Evolutionary conservation across 2,888 invertebrate genomes (phyloP).

Genomic region (Tuberolachnus salignus): DNA sequence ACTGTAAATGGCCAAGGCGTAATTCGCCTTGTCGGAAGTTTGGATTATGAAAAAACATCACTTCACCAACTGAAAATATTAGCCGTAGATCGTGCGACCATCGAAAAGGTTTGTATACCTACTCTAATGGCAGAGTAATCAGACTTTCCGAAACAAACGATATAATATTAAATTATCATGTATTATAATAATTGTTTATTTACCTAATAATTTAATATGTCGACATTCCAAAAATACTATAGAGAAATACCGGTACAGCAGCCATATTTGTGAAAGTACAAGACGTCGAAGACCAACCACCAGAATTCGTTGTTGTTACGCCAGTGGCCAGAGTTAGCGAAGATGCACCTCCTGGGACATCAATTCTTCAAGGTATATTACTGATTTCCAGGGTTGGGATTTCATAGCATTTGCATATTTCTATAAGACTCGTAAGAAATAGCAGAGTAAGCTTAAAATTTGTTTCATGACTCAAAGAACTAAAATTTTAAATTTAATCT

Average conservation of each 20-base stretch:
- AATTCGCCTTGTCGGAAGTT: constrained; percentile 73
- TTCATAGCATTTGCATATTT: no score
- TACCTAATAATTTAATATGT: constrained; percentile 9
- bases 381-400: no score
- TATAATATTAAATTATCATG: not conserved
- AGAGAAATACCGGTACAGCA: constrained; percentile 88
- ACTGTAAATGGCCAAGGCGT: constrained; percentile 86
- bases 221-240: constrained; percentile 32
- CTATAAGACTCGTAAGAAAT: no score
- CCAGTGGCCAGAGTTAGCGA: constrained; percentile 88
- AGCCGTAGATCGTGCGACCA: constrained; percentile 85
- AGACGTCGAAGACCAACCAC: constrained; percentile 91
- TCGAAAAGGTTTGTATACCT: constrained; percentile 63
- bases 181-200: not conserved
- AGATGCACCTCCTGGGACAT: constrained; percentile 80
- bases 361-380: constrained; percentile 82
- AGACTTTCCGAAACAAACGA: not conserved
- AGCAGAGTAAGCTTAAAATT: no score
- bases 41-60: constrained; percentile 87
- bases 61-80: constrained; percentile 83
- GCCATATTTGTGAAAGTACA: constrained; percentile 83
- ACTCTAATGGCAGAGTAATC: not conserved
- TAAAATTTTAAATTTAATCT: no score
- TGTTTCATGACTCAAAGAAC: no score
- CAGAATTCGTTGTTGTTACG: constrained; percentile 84